Base-by-base conservation (phyloP, 2,797 vertebrate species). In the Pachyuromys duprasi region DNA sequence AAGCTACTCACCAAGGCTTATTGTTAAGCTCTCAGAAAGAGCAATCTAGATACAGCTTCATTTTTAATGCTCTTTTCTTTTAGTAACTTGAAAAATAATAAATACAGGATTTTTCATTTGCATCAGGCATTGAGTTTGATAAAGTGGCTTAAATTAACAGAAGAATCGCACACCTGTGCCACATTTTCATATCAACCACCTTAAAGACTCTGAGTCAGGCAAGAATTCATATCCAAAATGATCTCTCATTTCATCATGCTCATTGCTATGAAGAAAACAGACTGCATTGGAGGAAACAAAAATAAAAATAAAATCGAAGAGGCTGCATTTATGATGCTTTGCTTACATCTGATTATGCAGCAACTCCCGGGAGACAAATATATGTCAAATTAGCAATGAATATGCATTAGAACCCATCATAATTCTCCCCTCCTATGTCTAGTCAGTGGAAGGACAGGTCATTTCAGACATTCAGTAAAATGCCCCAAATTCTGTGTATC, bases 141-240 rank as follows among this genome's bases (percentile, higher is more conserved):
- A 96, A 93, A 98, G 94, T 36, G 72, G 70, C 96, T 97, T 26
- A 90, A 93, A 98, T 97, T 97, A 97, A 90, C 93, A 97, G 90
- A 97, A 98, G 96, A 96, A 97, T 97, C 80, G 95, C 96, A 98
- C 80, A 98, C 96, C 93, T 98, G 95, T 94, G 95, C 82, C 94
- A 97, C 96, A 97, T 97, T 97, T 97, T 96, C 95, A 55, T 75
- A 92, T 97, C 95, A 96, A 88, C 92, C 65, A 78, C 86, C 94
- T 95, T 33, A 93, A 97, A 88, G 92, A 97, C 94, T 88, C 70
- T 89, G 94, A 86, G 74, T 96, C 95, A 97, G 87, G 93, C 70
- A 98, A 96, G 91, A 97, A 96, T 97, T 94, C 94, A 94, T 75
- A 97, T 97, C 87, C 93, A 62, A 94, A 80, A 96, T 82, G 67